These are phyloP conservation scores for Ephestia elutella DNA, from an alignment of 1,140 invertebrate genomes.

Conservation along the genomic window DNA sequence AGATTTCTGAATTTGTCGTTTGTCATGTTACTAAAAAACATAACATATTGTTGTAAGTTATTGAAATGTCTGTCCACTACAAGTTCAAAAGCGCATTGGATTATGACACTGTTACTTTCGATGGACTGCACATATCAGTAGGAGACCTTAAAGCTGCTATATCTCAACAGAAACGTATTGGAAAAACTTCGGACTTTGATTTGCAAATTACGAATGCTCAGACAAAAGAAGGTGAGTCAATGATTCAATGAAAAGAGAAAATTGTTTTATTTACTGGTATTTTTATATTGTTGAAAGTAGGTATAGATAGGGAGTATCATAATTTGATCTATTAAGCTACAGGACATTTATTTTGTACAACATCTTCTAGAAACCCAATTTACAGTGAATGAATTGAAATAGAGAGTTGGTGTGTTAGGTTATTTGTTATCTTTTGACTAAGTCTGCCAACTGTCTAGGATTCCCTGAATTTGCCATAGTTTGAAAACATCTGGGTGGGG, in stretches of 20 bases:
- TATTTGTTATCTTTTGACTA: no score
- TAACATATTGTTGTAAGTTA: conserved; percentile 23
- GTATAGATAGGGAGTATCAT: no score
- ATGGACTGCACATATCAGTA: conserved; percentile 96
- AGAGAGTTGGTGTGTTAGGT: no score
- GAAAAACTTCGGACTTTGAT: conserved; percentile 96
- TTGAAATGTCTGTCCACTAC: conserved; percentile 95
- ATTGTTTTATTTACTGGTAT: no score
- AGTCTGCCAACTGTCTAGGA: no score
- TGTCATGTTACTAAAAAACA: conserved; percentile 50
- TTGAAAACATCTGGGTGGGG: no score
- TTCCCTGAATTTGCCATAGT: no score
- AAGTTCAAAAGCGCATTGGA: conserved; percentile 97
- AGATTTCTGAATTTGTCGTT: conserved; percentile 1
- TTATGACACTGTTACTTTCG: conserved; percentile 96
- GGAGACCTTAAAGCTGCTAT: conserved; percentile 96
- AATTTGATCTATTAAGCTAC: no score
- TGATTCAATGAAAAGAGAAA: background rate
- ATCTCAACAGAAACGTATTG: conserved; percentile 94
- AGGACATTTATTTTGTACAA: no score
- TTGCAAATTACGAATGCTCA: conserved; percentile 97
- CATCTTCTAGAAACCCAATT: no score
- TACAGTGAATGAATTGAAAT: no score
- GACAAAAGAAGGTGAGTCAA: conserved; percentile 92
- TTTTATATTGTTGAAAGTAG: no score